phyloP scores from a whole-genome alignment of 2,113 vertebrate species.

The Hemichromis elongatus region DNA sequence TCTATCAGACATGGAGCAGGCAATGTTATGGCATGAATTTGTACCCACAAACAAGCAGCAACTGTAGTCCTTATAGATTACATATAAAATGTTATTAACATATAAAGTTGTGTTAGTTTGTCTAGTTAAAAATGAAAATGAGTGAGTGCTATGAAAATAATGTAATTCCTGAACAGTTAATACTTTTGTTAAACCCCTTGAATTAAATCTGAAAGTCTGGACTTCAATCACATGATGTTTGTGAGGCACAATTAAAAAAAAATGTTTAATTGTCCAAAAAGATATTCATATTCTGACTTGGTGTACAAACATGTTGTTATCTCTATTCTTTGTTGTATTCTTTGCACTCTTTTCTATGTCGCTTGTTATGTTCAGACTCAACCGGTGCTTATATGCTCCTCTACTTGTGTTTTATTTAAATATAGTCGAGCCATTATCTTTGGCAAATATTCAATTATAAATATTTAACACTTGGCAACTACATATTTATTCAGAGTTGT shows the following conservation, averaged over 20 bases:
- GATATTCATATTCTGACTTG: neutral
- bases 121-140: neutral
- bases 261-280: accelerated
- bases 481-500: neutral
- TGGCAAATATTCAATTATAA: neutral
- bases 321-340: neutral
- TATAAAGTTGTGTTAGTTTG: neutral
- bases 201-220: neutral
- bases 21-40: too few relatives aligned
- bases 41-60: neutral
- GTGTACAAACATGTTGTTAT: neutral
- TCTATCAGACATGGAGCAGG: too few relatives aligned
- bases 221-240: neutral
- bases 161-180: neutral
- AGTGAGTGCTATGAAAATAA: accelerated
- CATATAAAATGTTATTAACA: neutral
- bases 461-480: neutral
- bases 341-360: neutral
- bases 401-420: neutral
- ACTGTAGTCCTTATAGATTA: neutral
- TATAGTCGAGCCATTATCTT: neutral
- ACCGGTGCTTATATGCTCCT: neutral
- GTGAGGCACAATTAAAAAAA: neutral
- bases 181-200: neutral
- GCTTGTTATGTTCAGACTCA: neutral